These are phyloP conservation scores for Lagothrix lagotricha DNA, from an alignment of 2,797 vertebrate genomes.

Conservation along the genomic window DNA sequence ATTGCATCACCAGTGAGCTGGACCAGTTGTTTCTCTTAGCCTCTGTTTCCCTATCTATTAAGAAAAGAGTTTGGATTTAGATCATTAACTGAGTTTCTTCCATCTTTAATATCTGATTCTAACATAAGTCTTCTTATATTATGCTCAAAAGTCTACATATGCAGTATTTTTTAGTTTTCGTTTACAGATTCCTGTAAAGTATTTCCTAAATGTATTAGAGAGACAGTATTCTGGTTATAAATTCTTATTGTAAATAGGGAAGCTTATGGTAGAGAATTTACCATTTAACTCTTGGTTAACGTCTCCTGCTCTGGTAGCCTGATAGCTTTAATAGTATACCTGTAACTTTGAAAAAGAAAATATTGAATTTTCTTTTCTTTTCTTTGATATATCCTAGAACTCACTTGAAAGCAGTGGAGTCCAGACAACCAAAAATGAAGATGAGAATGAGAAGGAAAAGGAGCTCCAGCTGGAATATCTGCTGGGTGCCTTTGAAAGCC, in stretches of 20 bases:
- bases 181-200: background rate
- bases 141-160: background rate
- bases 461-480: conserved; percentile 92
- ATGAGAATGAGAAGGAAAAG: conserved; percentile 89
- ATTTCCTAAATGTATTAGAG: conserved; percentile 26
- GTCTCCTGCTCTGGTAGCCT: background rate
- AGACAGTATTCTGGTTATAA: background rate
- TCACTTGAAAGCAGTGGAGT: conserved; percentile 85
- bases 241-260: background rate
- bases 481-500: conserved; percentile 93
- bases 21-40: background rate
- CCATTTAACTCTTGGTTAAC: background rate
- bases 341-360: conserved; percentile 20
- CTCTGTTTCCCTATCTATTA: background rate
- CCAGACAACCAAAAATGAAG: conserved; percentile 82
- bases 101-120: conserved; percentile 12
- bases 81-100: background rate
- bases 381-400: conserved; percentile 84
- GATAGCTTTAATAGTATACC: background rate
- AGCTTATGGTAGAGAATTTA: background rate
- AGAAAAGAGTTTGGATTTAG: conserved; percentile 29
- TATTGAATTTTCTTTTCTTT: background rate
- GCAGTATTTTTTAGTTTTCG: background rate
- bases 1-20: background rate
- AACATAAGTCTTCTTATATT: background rate